Evolutionary conservation across 2,888 invertebrate genomes (phyloP), one percentile per base, ranked within the genome.

Genomic region (Lathronympha strigana): DNA sequence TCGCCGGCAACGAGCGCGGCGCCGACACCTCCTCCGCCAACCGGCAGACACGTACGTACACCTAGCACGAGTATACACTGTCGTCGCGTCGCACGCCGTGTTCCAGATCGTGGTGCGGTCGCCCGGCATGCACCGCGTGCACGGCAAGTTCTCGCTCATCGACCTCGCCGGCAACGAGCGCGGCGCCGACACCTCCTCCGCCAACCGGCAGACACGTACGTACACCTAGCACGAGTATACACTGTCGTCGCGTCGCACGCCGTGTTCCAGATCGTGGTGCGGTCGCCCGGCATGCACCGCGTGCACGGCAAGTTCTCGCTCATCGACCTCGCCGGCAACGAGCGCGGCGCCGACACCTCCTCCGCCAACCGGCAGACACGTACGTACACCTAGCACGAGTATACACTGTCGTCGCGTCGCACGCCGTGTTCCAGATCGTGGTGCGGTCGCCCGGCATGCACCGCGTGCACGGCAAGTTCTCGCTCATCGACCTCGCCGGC

Each of bases 11-110:
- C 92, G 99, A 99, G 92, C 94, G 99, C 75, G 99, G 99, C 64
- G 99, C 99, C 31, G 99, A 99, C 90, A 99, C 99, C 31, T 97
- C 98, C 40, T 98, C 98, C n/a, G n/a, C n/a, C n/a, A n/a, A n/a
- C n/a, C n/a, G n/a, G n/a, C n/a, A n/a, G n/a, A n/a, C n/a, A n/a
- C n/a, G n/a, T n/a, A n/a, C n/a, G n/a, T n/a, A n/a, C n/a, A n/a
- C n/a, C n/a, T n/a, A n/a, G n/a, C n/a, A n/a, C n/a, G n/a, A n/a
- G n/a, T n/a, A n/a, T n/a, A n/a, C n/a, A n/a, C n/a, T n/a, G n/a
- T n/a, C n/a, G n/a, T n/a, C n/a, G n/a, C n/a, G 74, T 99, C 99
- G 67, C 99, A 99, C 93, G 99, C 99, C 64, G 98, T 99, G 78
- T 99, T 99, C 93, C 99, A 99, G 93, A 98, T 99, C 72, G 95